Evolutionary conservation across 1,140 invertebrate species (phyloP).

Genomic region (Brachionus asplanchnoidis): DNA sequence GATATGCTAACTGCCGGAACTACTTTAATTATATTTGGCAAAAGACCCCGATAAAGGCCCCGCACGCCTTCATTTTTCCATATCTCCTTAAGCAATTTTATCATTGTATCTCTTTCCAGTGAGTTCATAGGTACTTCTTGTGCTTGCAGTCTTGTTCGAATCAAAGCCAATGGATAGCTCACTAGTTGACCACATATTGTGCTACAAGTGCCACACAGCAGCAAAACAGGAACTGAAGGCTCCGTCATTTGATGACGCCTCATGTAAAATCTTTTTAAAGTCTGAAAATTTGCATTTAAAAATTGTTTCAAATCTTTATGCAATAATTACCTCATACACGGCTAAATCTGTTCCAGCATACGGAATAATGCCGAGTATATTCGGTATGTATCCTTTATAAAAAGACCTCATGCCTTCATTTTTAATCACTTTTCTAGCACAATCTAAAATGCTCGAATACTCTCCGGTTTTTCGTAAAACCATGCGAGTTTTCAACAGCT

Average conservation of each 20-base stretch:
- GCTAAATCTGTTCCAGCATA: conserved; percentile 98
- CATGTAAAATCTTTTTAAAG: conserved; percentile 59
- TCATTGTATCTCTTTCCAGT: background rate
- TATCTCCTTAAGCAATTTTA: conserved; percentile 67
- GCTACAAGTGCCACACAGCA: conserved; percentile 84
- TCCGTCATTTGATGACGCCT: conserved; percentile 48
- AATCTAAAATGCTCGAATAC: conserved; percentile 78
- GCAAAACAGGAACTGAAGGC: conserved; percentile 66
- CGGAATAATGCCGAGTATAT: conserved; percentile 93
- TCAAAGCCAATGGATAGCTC: conserved; percentile 90
- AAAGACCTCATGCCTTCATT: conserved; percentile 79
- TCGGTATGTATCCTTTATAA: conserved; percentile 78
- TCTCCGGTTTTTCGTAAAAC: conserved; percentile 89
- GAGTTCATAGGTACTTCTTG: conserved; percentile 60
- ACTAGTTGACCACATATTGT: conserved; percentile 91
- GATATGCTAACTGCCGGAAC: conserved; percentile 88
- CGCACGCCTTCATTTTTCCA: conserved; percentile 75
- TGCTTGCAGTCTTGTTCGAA: conserved; percentile 89
- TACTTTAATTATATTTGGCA: conserved; percentile 88
- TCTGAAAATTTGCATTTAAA: background rate
- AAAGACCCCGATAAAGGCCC: conserved; percentile 90
- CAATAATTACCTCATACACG: conserved; percentile 76
- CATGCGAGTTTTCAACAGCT: conserved; percentile 92
- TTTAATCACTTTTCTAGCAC: conserved; percentile 78
- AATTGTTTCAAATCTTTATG: background rate